Evolutionary conservation across 1,140 invertebrate genomes (phyloP), one percentile per base, ranked within the genome.

Genomic region (Epicauta chinensis): DNA sequence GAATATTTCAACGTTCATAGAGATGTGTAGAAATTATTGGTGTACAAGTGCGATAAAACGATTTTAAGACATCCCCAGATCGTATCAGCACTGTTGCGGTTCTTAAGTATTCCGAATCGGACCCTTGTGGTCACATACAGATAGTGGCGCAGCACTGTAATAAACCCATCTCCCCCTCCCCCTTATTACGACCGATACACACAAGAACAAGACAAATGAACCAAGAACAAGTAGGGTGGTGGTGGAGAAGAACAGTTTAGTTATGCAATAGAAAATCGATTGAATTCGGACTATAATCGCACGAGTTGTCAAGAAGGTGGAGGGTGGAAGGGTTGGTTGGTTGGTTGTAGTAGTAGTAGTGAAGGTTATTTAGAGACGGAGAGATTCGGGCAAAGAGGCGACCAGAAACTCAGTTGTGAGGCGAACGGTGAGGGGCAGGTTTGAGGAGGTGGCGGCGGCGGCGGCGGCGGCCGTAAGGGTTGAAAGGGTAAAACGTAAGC

Each of bases 401-500:
- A 2, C 23, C 51, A 42, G 53, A 53, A 56, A 50, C 53, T 50
- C 56, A 48, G 50, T n/a, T n/a, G n/a, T n/a, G n/a, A n/a, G n/a
- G n/a, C n/a, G n/a, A n/a, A n/a, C n/a, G n/a, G n/a, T n/a, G 58
- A 29, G 23, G 45, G 17, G 52, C 16, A 43, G 47, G 41, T 40
- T 50, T 40, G 12, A 17, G 13, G 13, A 43, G 41, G 40, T 16
- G 7, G 53, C 52, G 55, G 63, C 64, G 61, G 55, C 55, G 59
- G 56, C 60, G 59, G 55, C 57, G 53, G 5, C 10, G 11, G 14
- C 12, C 45, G 66, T 66, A 61, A 66, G 68, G 69, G 69, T 71
- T 74, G 71, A 73, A 74, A 75, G 72, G 73, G 66, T 62, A 65
- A 66, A 58, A 23, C 23, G 7, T 23, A 23, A 23, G 23, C 23